Conservation (phyloP, 2,888 invertebrate species). For the Tetragonula carbonaria region DNA sequence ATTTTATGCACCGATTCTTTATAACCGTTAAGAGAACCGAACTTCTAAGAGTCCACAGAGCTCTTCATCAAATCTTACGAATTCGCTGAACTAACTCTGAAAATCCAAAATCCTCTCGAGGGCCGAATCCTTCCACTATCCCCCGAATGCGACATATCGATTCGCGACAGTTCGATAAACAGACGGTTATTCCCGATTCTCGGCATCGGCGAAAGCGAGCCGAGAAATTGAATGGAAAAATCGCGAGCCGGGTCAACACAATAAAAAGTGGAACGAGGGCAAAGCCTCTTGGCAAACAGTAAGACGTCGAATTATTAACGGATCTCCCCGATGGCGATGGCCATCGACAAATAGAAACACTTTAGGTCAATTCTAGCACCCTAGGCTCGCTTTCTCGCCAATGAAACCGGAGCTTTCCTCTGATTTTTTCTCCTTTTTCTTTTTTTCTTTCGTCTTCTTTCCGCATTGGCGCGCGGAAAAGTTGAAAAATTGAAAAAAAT, state of each 20-base stretch:
- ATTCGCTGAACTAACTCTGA: neutral
- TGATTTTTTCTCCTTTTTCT: too few relatives aligned
- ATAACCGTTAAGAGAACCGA: too few relatives aligned
- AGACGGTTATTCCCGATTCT: constrained; percentile 14
- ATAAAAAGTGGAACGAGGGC: constrained; percentile 70
- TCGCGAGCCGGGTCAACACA: constrained; percentile 61
- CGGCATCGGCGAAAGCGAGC: constrained; percentile 37
- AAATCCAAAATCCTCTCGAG: neutral
- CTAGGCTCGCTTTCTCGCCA: constrained; percentile 48
- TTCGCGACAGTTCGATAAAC: constrained; percentile 21
- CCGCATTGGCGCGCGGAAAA: constrained; percentile 48
- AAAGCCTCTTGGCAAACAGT: constrained; percentile 73
- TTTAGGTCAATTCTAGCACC: constrained; percentile 74
- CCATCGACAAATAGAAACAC: constrained; percentile 78
- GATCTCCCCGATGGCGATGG: constrained; percentile 61
- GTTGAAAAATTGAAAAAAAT: neutral
- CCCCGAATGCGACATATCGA: neutral
- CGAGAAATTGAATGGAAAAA: constrained; percentile 61
- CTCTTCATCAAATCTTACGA: too few relatives aligned
- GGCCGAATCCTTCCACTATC: neutral
- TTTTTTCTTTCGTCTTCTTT: constrained; percentile 9
- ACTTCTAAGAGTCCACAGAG: too few relatives aligned
- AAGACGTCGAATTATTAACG: constrained; percentile 75
- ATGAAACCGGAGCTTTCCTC: constrained; percentile 50
- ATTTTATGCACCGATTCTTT: too few relatives aligned